Evolutionary conservation across 2,113 vertebrate genomes (phyloP).

Genomic region (Terrapene triunguis): DNA sequence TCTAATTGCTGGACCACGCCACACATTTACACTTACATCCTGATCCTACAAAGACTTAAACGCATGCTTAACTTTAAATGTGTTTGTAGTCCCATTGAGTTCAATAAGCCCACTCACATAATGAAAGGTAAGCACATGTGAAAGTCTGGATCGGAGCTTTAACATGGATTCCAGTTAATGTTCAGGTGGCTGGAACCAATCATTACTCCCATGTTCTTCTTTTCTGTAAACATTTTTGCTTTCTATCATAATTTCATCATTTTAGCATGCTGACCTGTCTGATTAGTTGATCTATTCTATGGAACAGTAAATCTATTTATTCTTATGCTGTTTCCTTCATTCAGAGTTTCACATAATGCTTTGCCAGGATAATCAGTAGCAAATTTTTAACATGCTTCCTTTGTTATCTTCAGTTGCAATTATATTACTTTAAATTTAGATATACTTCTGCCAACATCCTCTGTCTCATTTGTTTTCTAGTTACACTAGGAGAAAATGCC

Average conservation of each 20-base stretch:
- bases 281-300: neutral
- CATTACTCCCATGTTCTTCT: neutral
- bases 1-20: slow-evolving; percentile 21
- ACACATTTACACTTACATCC: slow-evolving; percentile 48
- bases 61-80: slow-evolving; percentile 15
- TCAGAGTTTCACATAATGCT: slow-evolving; percentile 16
- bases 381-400: neutral
- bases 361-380: slow-evolving; percentile 5
- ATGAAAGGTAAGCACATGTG: neutral
- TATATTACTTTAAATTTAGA: neutral
- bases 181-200: neutral
- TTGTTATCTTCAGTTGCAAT: slow-evolving; percentile 23
- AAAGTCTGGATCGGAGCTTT: neutral
- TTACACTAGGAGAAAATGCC: slow-evolving; percentile 23
- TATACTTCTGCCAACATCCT: slow-evolving; percentile 28
- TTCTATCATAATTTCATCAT: slow-evolving; percentile 8
- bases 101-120: neutral
- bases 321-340: neutral
- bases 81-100: neutral
- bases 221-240: neutral
- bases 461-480: slow-evolving; percentile 52
- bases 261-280: neutral
- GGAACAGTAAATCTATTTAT: neutral
- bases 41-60: neutral
- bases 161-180: neutral